Percentiles rank a stretch among this genome's conserved stretches.
These are phyloP conservation scores for Linepithema humile DNA, from an alignment of 1,140 invertebrate species.

Conservation along the genomic window DNA sequence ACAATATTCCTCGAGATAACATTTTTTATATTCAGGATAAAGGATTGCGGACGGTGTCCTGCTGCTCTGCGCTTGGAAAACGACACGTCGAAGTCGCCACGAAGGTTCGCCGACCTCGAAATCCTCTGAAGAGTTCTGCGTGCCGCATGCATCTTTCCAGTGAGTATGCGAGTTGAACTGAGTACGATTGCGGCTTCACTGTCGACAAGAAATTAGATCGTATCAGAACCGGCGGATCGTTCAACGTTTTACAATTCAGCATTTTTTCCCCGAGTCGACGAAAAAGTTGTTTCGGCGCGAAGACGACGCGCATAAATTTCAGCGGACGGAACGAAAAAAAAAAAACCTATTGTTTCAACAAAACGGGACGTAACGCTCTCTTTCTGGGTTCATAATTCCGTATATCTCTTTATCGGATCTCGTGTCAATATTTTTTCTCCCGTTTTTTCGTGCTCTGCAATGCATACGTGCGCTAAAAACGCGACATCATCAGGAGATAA, in stretches of 20 bases:
- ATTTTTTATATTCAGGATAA: not conserved
- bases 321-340: not conserved
- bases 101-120: not conserved
- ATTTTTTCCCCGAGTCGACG: conserved; percentile 1
- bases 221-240: conserved; percentile 1
- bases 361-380: too few relatives aligned
- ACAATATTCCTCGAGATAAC: not conserved
- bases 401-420: too few relatives aligned
- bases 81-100: not conserved
- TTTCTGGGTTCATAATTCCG: too few relatives aligned
- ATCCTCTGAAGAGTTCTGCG: conserved; percentile 11
- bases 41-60: not conserved
- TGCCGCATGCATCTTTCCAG: conserved; percentile 28
- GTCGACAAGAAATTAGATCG: conserved; percentile 31
- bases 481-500: conserved; percentile 16
- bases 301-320: not conserved
- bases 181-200: conserved; percentile 3
- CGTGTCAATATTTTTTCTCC: not conserved
- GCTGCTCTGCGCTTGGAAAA: not conserved
- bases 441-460: not conserved
- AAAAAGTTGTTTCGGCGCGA: not conserved
- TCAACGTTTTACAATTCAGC: conserved; percentile 23
- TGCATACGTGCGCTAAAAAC: not conserved
- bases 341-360: not conserved
- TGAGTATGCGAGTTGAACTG: not conserved